Percentiles rank a stretch among this genome's conserved stretches.
Evolutionary conservation across 2,113 vertebrate genomes (phyloP).

Genomic region (Aythya baeri): DNA sequence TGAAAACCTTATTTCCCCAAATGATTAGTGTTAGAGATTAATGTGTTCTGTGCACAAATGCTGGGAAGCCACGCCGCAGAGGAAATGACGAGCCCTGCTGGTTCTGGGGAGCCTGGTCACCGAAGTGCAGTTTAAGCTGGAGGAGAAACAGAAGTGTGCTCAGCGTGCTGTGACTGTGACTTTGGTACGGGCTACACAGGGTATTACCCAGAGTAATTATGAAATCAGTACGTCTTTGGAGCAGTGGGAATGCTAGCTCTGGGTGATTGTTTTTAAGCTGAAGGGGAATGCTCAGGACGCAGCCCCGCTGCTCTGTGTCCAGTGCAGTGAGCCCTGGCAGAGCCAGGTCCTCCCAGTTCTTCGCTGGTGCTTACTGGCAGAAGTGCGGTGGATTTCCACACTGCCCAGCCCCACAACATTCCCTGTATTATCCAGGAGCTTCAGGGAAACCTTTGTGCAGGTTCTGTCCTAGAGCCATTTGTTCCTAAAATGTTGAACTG

Average conservation of each 20-base stretch:
- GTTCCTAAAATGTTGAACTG: neutral
- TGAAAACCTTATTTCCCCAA: conserved; percentile 30
- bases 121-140: neutral
- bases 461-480: neutral
- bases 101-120: neutral
- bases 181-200: neutral
- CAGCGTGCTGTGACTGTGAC: neutral
- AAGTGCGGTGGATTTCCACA: rapidly evolving
- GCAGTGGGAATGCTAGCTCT: neutral
- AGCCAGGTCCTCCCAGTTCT: neutral
- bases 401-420: neutral
- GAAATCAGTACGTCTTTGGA: neutral
- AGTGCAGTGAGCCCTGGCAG: neutral
- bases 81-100: neutral
- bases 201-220: neutral
- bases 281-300: neutral
- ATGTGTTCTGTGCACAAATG: conserved; percentile 8
- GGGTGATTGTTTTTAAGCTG: neutral
- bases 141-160: neutral
- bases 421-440: neutral
- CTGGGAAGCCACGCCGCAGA: conserved; percentile 21
- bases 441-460: neutral
- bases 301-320: rapidly evolving
- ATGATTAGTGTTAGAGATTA: neutral
- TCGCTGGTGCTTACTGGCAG: neutral